Evolutionary conservation across 2,113 vertebrate genomes (phyloP).

Genomic region (Grantiella picta): DNA sequence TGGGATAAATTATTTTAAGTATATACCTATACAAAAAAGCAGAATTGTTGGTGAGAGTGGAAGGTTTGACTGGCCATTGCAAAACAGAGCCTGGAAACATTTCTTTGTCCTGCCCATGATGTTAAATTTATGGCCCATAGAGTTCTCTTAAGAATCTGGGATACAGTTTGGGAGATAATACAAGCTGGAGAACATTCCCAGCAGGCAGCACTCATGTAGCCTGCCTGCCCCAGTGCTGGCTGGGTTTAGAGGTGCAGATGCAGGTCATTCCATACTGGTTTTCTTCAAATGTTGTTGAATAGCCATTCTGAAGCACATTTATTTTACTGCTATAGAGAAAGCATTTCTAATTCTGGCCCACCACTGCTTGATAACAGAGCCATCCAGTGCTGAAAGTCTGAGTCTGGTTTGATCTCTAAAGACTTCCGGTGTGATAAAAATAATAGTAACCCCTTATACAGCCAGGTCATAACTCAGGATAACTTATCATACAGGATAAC

Average conservation of each 20-base stretch:
- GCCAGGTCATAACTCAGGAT: background rate
- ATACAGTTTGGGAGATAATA: background rate
- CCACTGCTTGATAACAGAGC: background rate
- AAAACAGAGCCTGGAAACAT: background rate
- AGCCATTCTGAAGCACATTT: background rate
- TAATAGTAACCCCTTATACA: background rate
- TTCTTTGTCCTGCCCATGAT: background rate
- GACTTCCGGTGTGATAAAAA: background rate
- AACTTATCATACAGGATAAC: background rate
- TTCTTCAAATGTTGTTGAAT: background rate
- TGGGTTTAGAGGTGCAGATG: background rate
- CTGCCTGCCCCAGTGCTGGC: background rate
- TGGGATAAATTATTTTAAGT: background rate
- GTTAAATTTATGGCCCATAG: background rate
- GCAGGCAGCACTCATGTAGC: background rate
- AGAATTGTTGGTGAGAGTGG: background rate
- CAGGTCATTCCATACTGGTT: background rate
- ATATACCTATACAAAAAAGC: background rate
- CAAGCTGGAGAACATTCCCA: background rate
- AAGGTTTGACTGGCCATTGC: background rate
- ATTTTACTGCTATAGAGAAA: background rate
- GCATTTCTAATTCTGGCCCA: background rate
- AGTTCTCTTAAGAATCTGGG: background rate
- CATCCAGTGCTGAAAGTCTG: background rate
- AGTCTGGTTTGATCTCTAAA: background rate